Percentiles rank a stretch among this genome's conserved stretches.
These are phyloP conservation scores for Calyptommatus sinebrachiatus DNA, from an alignment of 2,113 vertebrate species.

Conservation along the genomic window DNA sequence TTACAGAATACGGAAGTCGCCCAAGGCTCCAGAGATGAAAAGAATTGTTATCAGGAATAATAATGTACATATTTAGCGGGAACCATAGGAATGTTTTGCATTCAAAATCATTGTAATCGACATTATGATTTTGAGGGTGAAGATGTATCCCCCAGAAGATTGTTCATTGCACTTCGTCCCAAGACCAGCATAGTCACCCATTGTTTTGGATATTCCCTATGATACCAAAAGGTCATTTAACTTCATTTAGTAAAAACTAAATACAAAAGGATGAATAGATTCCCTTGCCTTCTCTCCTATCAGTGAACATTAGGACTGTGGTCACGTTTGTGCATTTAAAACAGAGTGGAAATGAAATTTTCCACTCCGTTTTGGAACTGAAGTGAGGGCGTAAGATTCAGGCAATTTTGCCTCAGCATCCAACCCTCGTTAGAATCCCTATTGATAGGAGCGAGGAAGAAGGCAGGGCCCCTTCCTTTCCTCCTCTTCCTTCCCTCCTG, in stretches of 20 bases:
- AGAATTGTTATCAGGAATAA: background rate
- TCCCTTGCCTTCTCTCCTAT: no score
- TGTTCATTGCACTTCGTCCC: background rate
- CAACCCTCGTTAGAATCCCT: no score
- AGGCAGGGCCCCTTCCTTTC: no score
- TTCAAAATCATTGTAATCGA: background rate
- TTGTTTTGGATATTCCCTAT: background rate
- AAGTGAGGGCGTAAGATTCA: no score
- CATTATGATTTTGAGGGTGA: background rate
- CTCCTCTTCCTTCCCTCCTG: no score
- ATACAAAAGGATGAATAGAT: background rate
- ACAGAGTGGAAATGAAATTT: no score
- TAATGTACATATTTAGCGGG: background rate
- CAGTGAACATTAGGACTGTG: no score
- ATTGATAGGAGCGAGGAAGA: no score
- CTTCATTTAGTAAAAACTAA: background rate
- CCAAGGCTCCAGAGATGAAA: background rate
- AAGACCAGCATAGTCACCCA: background rate
- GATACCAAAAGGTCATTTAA: background rate
- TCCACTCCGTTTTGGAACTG: no score
- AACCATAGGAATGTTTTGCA: background rate
- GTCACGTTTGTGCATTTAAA: no score
- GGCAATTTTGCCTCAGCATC: no score
- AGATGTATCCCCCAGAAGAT: background rate
- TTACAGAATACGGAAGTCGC: constrained; percentile 29